Conservation (phyloP, 2,888 invertebrate genomes). For the Ypsolopha scabrella region DNA sequence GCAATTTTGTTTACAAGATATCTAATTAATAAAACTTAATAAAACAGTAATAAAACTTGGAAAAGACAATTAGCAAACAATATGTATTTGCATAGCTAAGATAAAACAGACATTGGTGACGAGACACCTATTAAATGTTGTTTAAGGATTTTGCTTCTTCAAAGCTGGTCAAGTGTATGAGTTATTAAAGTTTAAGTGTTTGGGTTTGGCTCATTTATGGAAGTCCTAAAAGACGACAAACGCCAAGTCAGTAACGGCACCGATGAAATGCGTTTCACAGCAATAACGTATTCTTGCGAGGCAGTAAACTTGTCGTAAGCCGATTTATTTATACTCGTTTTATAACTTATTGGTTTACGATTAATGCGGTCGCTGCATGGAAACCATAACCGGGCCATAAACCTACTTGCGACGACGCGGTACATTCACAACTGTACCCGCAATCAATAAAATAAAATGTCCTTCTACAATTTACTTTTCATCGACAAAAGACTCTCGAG, state of each 20-base stretch:
- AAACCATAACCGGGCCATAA: slow-evolving; percentile 23
- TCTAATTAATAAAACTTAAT: too few relatives aligned
- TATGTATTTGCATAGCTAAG: too few relatives aligned
- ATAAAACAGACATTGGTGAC: too few relatives aligned
- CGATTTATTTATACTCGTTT: slow-evolving; percentile 53
- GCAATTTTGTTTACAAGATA: too few relatives aligned
- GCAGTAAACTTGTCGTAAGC: slow-evolving; percentile 46
- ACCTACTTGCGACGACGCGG: slow-evolving; percentile 5
- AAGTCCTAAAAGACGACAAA: not conserved
- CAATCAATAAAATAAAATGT: too few relatives aligned
- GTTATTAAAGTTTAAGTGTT: too few relatives aligned
- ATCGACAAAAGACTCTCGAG: not conserved
- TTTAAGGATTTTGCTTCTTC: too few relatives aligned
- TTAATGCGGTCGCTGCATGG: slow-evolving; percentile 39
- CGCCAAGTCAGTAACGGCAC: not conserved
- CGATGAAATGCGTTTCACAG: slow-evolving; percentile 24
- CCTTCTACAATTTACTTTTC: not conserved
- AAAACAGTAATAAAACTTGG: too few relatives aligned
- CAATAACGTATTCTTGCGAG: slow-evolving; percentile 46
- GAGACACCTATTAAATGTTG: too few relatives aligned
- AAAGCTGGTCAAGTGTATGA: too few relatives aligned
- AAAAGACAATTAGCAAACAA: too few relatives aligned
- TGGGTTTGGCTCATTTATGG: not conserved
- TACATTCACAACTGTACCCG: not conserved
- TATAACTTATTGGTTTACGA: slow-evolving; percentile 53